Base-by-base conservation (phyloP, 1,140 invertebrate species). In the Zophobas atratus region DNA sequence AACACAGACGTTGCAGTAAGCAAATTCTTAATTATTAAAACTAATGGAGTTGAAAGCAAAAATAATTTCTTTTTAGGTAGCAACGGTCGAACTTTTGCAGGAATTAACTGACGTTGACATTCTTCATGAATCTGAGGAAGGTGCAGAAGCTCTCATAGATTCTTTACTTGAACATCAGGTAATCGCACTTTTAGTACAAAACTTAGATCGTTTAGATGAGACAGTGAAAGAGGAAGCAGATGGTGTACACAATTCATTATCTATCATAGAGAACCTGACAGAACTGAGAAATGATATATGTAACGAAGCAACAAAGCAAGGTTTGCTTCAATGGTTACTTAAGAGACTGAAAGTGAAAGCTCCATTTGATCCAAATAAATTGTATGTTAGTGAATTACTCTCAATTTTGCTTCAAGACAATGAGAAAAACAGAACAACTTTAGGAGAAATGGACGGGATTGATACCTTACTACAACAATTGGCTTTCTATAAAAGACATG, bases 81-180 rank as follows among this genome's bases (percentile, higher is more conserved):
- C 80, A 8, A 84, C 84, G 33, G 83, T 86, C 53, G 86, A 86
- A 77, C 82, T 86, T 35, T 75, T 86, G 83, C 91, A 99, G 91
- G 98, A 99, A 88, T 87, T 99, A 20, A 98, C 97, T 20, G 98
- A 99, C 89, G 94, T 97, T 8, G 98, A 99, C 87, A 96, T 97
- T 80, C 88, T 99, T 36, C 94, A 97, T 85, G 98, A 99, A 86
- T 95, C 94, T 86, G 91, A 92, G 78, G 94, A 96, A 82, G 94
- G 94, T 20, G 94, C 94, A 2, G 92, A 94, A 76, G 89, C 91
- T 6, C 86, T 97, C 6, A 93, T 97, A 60, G 93, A 94, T 83
- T 90, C 93, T 2, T 86, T 98, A 80, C 88, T 98, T 6, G 94
- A 96, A 51, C 95, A 96, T 75, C 96, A 99, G 88, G 92, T 98